Base-by-base conservation (phyloP, 2,797 vertebrate species). In the Eulemur rubriventer region DNA sequence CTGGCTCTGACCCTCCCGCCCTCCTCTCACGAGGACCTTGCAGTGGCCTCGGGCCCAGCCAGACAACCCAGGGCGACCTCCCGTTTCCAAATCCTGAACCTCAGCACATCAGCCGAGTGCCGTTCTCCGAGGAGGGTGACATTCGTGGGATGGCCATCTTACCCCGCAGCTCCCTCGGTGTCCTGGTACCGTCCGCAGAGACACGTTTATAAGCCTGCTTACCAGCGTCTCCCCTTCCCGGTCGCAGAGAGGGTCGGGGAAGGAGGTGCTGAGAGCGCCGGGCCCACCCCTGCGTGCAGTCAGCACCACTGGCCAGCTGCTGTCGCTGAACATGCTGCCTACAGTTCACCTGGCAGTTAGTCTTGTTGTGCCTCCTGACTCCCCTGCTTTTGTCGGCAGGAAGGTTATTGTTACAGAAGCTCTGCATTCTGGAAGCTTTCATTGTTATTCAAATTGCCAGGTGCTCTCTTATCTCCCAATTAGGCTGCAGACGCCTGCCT, bases 401-500 rank as follows among this genome's bases (percentile, higher is more conserved):
- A 35, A 30, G 26, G 26, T 61, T 61, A 81, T 43, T 43, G 55
- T 81, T 24, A 59, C 38, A 41, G 78, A 43, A 17, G 6, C 38
- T 33, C 1, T 9, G 22, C 22, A 4, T 35, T 73, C 87, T 57
- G 90, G 73, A 78, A 84, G n/a, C 22, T 2, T 22, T 6, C 72
- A 33, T 95, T 94, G 72, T 95, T 65, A 94, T 96, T 82, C 95
- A 97, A 80, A 96, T 96, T 41, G 33, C 97, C 96, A 91, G 95
- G 90, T 95, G 96, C 76, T 82, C 12, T 0, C 8, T 65, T 87
- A 4, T 43, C 46, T 30, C 33, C n/a, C 26, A 3, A 0, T 26
- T 20, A 30, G 70, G n/a, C 7, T 3, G 85, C 91, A 46, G 90
- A 18, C 0, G 0, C 69, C 35, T n/a, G 94, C 83, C 72, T 28